These are phyloP conservation scores for Iselma pallidipennis DNA, from an alignment of 2,888 invertebrate species.

Conservation along the genomic window DNA sequence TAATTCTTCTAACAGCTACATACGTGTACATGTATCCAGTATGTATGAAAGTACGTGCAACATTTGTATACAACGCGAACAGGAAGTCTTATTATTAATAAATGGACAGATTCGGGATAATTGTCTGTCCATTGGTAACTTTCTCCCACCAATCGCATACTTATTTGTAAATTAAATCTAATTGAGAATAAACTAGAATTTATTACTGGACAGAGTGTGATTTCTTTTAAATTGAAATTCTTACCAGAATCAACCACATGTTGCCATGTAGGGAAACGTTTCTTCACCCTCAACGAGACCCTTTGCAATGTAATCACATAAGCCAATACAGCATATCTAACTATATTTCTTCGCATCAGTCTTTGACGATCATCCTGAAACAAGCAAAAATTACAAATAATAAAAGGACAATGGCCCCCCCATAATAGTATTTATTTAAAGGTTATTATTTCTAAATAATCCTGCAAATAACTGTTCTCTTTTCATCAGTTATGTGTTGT, in stretches of 20 bases:
- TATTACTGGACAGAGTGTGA: too few relatives aligned
- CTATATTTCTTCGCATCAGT: constrained; percentile 87
- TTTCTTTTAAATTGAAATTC: constrained; percentile 39
- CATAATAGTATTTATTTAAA: too few relatives aligned
- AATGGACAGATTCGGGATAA: neutral
- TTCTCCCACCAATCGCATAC: too few relatives aligned
- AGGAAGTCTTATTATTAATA: neutral
- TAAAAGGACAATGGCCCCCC: constrained; percentile 6
- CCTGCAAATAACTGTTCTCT: too few relatives aligned
- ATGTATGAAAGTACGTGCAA: neutral
- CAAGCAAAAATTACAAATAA: constrained; percentile 21
- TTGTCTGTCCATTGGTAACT: too few relatives aligned
- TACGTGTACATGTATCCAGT: neutral
- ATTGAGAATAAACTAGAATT: too few relatives aligned
- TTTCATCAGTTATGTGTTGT: too few relatives aligned
- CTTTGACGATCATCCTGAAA: constrained; percentile 85
- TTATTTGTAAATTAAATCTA: too few relatives aligned
- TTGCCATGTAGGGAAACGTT: constrained; percentile 86
- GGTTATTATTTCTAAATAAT: constrained; percentile 30
- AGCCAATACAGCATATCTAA: constrained; percentile 84
- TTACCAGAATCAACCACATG: constrained; percentile 89
- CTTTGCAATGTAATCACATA: constrained; percentile 88
- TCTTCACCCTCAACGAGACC: constrained; percentile 84
- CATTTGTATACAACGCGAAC: neutral
- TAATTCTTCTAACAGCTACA: neutral